Base-by-base conservation (phyloP, 2,113 vertebrate genomes). In the Ptilorrhoa leucosticta region DNA sequence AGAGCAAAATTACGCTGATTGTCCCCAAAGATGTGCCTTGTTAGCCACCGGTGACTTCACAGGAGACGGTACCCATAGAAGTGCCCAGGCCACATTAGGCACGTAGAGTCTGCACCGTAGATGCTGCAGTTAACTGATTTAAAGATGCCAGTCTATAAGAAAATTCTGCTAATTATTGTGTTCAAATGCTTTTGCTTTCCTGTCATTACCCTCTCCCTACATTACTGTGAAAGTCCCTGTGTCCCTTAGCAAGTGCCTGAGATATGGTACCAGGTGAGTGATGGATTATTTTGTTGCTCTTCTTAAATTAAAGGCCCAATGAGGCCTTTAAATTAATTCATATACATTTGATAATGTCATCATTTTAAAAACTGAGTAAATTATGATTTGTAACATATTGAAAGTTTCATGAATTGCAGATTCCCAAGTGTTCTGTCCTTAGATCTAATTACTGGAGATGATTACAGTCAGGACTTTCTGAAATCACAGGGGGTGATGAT, bases 361-460 rank as follows among this genome's bases (percentile, higher is more conserved):
- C 1, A 4, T 91, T 93, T 75, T 13, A 54, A 81, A 87, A 89
- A 28, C 18, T 33, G 54, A 54, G 26, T 24, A 88, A 87, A 69
- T 86, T 77, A 87, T 64, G 50, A 65, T 94, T 86, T 94, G 63
- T 77, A 87, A 66, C 39, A 18, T 87, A 82, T 44, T 79, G 76
- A 80, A 96, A 95, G 30, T 84, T 89, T 90, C 58, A 82, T 84
- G 79, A 76, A 80, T 89, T 86, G n/a, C 42, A 75, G 61, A 81
- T 83, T 94, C 72, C 69, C 84, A 51, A 35, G 47, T 57, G 79
- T 63, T 93, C 54, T 94, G 53, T 83, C 85, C 73, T 92, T 77
- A 79, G 37, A 86, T 92, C 69, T 87, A 90, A 94, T 96, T 94
- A 87, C 66, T 85, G n/a, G 42, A 85, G 66, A 75, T 93, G 31